Conservation (phyloP, 2,113 vertebrate genomes). For the Nannobrachium achirus region DNA sequence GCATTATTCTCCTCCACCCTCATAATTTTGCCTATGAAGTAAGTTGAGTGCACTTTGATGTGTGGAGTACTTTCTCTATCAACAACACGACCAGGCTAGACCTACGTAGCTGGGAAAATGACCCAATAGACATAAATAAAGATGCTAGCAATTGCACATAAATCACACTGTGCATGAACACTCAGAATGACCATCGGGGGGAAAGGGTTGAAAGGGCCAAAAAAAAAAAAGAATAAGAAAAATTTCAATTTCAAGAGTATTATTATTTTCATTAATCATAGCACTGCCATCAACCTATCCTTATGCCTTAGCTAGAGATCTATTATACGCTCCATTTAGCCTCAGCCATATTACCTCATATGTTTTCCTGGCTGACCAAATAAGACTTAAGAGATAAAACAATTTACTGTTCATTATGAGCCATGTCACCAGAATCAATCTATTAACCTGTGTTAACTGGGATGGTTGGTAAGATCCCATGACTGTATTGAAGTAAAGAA, state of each 20-base stretch:
- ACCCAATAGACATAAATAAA: slow-evolving; percentile 60
- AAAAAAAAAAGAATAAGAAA: slow-evolving; percentile 89
- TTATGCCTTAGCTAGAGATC: slow-evolving; percentile 98
- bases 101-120: slow-evolving; percentile 36
- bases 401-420: slow-evolving; percentile 99
- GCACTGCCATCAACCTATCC: slow-evolving; percentile 94
- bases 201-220: slow-evolving; percentile 77
- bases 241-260: slow-evolving; percentile 99
- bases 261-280: slow-evolving; percentile 99
- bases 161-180: slow-evolving; percentile 89
- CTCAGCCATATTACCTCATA: slow-evolving; percentile 99
- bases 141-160: slow-evolving; percentile 83
- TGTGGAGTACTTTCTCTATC: slow-evolving; percentile 37
- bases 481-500: slow-evolving; percentile 71
- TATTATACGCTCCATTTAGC: slow-evolving; percentile 99
- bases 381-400: slow-evolving; percentile 99
- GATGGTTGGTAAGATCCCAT: slow-evolving; percentile 88
- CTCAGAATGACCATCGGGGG: slow-evolving; percentile 81
- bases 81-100: slow-evolving; percentile 28
- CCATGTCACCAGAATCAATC: slow-evolving; percentile 99
- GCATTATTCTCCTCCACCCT: slow-evolving; percentile 27
- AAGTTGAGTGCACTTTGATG: slow-evolving; percentile 46
- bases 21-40: slow-evolving; percentile 33
- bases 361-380: slow-evolving; percentile 99
- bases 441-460: slow-evolving; percentile 99